A percentile compares a stretch with the other conserved stretches of the same genome.
Evolutionary conservation across 1,140 invertebrate species (phyloP).

Genomic region (Bradysia coprophila): DNA sequence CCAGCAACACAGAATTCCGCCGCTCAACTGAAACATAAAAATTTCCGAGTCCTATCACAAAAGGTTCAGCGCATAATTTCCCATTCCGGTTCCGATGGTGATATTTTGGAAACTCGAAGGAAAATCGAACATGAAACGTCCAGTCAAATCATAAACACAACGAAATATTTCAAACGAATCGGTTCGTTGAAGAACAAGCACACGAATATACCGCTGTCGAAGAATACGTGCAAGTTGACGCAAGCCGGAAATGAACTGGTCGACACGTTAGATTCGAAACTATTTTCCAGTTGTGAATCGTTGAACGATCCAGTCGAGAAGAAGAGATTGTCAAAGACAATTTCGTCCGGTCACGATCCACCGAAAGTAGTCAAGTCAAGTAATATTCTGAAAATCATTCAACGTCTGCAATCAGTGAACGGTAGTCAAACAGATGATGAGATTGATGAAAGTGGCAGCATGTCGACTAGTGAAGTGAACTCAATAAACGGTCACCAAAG

Average conservation of each 20-base stretch:
- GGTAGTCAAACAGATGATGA: no score
- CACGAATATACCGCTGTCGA: slow-evolving; percentile 16
- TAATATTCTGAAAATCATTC: no score
- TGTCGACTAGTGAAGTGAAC: no score
- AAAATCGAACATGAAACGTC: slow-evolving; percentile 15
- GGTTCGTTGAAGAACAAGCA: slow-evolving; percentile 4
- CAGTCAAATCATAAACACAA: slow-evolving; percentile 9
- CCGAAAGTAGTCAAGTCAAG: no score
- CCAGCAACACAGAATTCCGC: not conserved
- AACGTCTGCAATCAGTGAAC: no score
- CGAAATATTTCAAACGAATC: not conserved
- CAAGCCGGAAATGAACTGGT: slow-evolving; percentile 21
- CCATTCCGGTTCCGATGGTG: not conserved
- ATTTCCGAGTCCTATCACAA: slow-evolving; percentile 18
- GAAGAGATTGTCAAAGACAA: no score
- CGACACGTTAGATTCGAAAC: slow-evolving; percentile 10
- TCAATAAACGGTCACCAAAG: no score
- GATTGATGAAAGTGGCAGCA: no score
- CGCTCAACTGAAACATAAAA: slow-evolving; percentile 11
- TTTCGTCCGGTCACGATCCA: no score
- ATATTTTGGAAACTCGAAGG: slow-evolving; percentile 9
- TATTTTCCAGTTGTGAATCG: slow-evolving; percentile 12
- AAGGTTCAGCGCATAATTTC: slow-evolving; percentile 21
- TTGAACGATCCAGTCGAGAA: not conserved
- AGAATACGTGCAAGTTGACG: slow-evolving; percentile 18